Conservation (phyloP, 2,888 invertebrate genomes). For the Ypsolopha sequella region DNA sequence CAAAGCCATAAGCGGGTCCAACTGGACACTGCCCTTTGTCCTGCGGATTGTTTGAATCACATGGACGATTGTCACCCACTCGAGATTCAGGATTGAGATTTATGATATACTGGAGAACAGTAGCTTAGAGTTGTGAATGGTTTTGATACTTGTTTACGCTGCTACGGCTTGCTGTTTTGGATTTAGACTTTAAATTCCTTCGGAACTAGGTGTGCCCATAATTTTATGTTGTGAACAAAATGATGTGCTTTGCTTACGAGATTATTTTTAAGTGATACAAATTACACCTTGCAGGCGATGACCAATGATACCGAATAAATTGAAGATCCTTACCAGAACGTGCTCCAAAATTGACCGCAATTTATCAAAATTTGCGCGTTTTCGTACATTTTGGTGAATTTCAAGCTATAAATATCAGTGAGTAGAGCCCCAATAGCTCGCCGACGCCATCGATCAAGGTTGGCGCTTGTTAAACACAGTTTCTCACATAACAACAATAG, state of each 20-base stretch:
- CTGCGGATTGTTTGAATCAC: slow-evolving; percentile 46
- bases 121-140: neutral
- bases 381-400: slow-evolving; percentile 37
- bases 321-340: too few species aligned
- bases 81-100: slow-evolving; percentile 50
- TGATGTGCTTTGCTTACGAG: too few species aligned
- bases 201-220: too few species aligned
- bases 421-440: slow-evolving; percentile 19
- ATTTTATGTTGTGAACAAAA: too few species aligned
- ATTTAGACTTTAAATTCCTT: too few species aligned
- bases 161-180: too few species aligned
- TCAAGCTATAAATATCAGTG: slow-evolving; percentile 40
- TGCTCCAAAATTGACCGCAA: slow-evolving; percentile 11
- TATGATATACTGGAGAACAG: slow-evolving; percentile 27
- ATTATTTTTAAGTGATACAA: too few species aligned
- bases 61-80: slow-evolving; percentile 44
- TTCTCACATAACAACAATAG: slow-evolving; percentile 68
- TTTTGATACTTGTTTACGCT: too few species aligned
- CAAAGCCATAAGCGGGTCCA: slow-evolving; percentile 22
- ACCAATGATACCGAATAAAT: too few species aligned
- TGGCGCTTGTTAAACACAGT: slow-evolving; percentile 65
- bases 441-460: slow-evolving; percentile 50
- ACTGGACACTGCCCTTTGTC: slow-evolving; percentile 38
- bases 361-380: slow-evolving; percentile 5
- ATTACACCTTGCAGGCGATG: too few species aligned